Evolutionary conservation across 2,888 invertebrate species (phyloP), one percentile per base, ranked within the genome.

Genomic region (Tortrix viridana): DNA sequence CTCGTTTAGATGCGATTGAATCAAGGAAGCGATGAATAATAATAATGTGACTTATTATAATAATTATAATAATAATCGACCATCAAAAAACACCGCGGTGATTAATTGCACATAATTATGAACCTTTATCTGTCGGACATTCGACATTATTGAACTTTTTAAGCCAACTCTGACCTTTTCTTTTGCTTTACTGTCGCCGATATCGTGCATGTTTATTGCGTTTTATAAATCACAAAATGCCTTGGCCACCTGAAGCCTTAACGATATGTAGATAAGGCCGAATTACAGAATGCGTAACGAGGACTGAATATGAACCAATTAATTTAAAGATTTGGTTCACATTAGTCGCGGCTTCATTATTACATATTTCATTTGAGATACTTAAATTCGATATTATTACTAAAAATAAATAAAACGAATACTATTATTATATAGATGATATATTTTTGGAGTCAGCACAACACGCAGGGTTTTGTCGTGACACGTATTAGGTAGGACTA

Each of bases 111-210:
- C 65, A 59, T 60, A n/a, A n/a, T n/a, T n/a, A 65, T 65, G 71
- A 67, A 69, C 69, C 67, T 72, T 73, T 69, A 66, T 69, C 67
- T 49, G 72, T 71, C 70, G 72, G 68, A 74, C 72, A 70, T 71
- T 69, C 71, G 75, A 74, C 74, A 74, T 55, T 72, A 73, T 71
- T 77, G 73, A 77, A 75, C 79, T 79, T 76, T 62, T 75, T 72
- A 73, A 72, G 72, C 75, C 69, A 66, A 60, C 53, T 66, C 50
- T 71, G 77, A 69, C 79, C 80, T 80, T 76, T 77, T 74, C 73
- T 76, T 77, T 75, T 73, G 66, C 68, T 71, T 71, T 68, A 69
- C 75, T 77, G 76, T 77, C 76, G 74, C 75, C 72, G 71, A 74
- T 74, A 71, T 67, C 74, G 71, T 71, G 71, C 72, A 74, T 75